phyloP scores from a whole-genome alignment of 2,113 vertebrate species.

The Charadrius vociferus region DNA sequence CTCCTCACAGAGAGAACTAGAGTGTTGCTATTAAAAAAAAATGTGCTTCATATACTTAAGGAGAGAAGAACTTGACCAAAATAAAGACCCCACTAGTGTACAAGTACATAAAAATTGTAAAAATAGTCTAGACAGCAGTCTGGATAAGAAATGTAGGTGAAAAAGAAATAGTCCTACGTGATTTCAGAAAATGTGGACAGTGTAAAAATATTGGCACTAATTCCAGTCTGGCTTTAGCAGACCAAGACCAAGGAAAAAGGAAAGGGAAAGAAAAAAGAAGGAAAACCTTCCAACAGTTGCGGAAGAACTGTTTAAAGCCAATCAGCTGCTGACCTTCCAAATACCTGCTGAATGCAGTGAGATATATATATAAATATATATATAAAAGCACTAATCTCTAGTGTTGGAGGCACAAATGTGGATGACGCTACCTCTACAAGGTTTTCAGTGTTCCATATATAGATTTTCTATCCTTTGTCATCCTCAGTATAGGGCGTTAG shows the following conservation, averaged over 20 bases:
- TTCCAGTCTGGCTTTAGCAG: background rate
- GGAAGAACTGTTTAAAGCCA: background rate
- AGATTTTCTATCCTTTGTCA: background rate
- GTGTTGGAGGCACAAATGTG: background rate
- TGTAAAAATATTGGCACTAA: background rate
- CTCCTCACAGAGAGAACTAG: background rate
- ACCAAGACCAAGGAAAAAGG: background rate
- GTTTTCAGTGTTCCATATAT: background rate
- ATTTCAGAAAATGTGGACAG: background rate
- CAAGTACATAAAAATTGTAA: background rate
- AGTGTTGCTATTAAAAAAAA: background rate
- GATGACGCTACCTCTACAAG: background rate
- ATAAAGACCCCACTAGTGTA: background rate
- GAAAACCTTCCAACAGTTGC: background rate
- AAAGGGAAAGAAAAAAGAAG: background rate
- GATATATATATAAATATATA: too few species aligned
- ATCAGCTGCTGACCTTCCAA: background rate
- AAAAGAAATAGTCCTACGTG: rapidly evolving
- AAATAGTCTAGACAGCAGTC: background rate
- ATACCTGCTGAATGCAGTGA: background rate
- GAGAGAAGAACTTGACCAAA: background rate
- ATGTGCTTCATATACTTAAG: background rate
- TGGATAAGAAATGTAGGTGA: background rate
- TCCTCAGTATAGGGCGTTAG: background rate
- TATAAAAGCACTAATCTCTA: background rate